Evolutionary conservation across 2,113 vertebrate species (phyloP), one percentile per base, ranked within the genome.

Genomic region (Patagioenas fasciata): DNA sequence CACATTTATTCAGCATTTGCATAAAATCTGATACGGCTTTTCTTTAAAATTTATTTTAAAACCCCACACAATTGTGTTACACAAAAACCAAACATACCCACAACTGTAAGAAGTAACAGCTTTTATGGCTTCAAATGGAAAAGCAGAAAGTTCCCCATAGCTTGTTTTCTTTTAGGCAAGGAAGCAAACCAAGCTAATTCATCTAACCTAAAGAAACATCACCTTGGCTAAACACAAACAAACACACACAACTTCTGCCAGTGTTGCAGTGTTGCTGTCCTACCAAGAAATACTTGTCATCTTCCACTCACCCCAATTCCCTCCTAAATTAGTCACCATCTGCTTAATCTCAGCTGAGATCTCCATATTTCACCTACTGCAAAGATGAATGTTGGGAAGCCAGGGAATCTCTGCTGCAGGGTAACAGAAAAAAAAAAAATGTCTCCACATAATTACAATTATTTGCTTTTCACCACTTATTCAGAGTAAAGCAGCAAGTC

Each of bases 71-170:
- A 31, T 70, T 25, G 34, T 16, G 15, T 66, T 54, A 81, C 40
- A 92, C 50, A 88, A 86, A 93, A 94, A 81, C 4, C 83, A 95
- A 83, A 72, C 66, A 85, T 31, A 80, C 29, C 58, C 20, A 74
- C 26, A 85, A 44, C 31, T 73, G 3, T 25, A 91, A 54, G 58
- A 90, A 89, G 60, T 50, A 88, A 66, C 57, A 89, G 57, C 19
- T 78, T 26, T 69, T 44, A 23, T 3, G 16, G 24, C 32, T 60
- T 36, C 79, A 62, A 96, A 40, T 66, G 79, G 83, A 95, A 96
- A 94, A 87, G 32, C 31, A 85, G 16, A 40, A 97, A 96, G 91
- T 98, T 97, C 94, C 66, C 60, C 85, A 92, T 57, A 2, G 77
- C 62, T 97, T 94, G 77, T 62, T 95, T 93, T 92, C 84, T 89